Percentiles rank a stretch among this genome's conserved stretches.
Conservation (phyloP, 1,140 invertebrate genomes). For the Caligus rogercresseyi region DNA sequence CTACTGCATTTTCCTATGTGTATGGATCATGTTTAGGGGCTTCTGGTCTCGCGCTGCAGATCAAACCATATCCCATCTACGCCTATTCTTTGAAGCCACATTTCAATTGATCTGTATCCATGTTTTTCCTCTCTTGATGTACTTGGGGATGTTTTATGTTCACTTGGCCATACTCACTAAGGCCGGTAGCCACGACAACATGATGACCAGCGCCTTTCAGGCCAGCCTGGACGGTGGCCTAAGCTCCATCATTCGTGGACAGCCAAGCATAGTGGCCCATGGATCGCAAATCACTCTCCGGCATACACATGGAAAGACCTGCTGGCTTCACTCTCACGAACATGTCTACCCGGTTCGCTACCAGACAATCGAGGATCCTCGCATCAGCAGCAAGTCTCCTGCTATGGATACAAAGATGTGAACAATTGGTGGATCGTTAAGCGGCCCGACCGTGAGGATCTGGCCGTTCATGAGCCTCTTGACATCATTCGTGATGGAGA, state of each 20-base stretch:
- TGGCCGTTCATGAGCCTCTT: constrained; percentile 54
- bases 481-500: constrained; percentile 74
- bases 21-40: constrained; percentile 49
- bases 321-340: constrained; percentile 88
- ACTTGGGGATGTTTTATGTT: constrained; percentile 65
- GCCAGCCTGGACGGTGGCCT: constrained; percentile 88
- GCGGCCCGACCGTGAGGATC: constrained; percentile 52
- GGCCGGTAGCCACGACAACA: constrained; percentile 82
- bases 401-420: constrained; percentile 91
- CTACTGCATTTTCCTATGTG: constrained; percentile 54
- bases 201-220: constrained; percentile 94
- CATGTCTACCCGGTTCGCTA: constrained; percentile 81
- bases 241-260: constrained; percentile 79
- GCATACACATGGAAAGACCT: constrained; percentile 73
- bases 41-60: constrained; percentile 50
- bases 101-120: constrained; percentile 39
- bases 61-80: constrained; percentile 33
- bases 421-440: constrained; percentile 99
- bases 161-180: constrained; percentile 65
- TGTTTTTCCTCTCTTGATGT: constrained; percentile 46
- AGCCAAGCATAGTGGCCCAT: constrained; percentile 73
- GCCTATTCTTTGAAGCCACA: constrained; percentile 38
- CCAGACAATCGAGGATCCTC: constrained; percentile 78
- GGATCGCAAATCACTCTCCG: constrained; percentile 82
- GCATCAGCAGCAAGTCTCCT: constrained; percentile 96